phyloP scores from a whole-genome alignment of 2,797 vertebrate genomes.

The Chaunax sp. region DNA sequence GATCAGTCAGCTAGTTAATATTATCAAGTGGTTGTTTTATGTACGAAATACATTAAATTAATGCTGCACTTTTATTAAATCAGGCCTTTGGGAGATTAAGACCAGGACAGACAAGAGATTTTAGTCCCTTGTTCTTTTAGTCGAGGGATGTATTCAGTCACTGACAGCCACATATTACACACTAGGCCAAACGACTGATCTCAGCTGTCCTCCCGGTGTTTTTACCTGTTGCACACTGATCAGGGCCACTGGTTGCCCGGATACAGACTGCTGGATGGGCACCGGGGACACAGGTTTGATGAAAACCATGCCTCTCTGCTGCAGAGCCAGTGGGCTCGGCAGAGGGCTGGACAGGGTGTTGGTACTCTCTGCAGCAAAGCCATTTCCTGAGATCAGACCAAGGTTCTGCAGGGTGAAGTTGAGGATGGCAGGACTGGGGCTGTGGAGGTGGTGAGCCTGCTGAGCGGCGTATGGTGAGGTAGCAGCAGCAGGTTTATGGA shows the following conservation, averaged over 20 bases:
- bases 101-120: too few relatives aligned
- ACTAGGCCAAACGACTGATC: too few relatives aligned
- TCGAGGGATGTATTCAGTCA: too few relatives aligned
- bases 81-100: too few relatives aligned
- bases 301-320: slow-evolving; percentile 84
- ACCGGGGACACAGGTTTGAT: slow-evolving; percentile 79
- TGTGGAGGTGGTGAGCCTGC: slow-evolving; percentile 76
- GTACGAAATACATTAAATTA: too few relatives aligned
- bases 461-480: slow-evolving; percentile 79
- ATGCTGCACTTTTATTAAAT: too few relatives aligned
- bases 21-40: too few relatives aligned
- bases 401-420: slow-evolving; percentile 94
- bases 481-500: slow-evolving; percentile 70
- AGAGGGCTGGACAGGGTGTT: too few relatives aligned
- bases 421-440: slow-evolving; percentile 89
- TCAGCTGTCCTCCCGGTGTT: too few relatives aligned
- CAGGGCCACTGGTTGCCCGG: slow-evolving; percentile 74
- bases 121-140: too few relatives aligned
- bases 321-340: slow-evolving; percentile 71
- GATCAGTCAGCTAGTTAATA: too few relatives aligned
- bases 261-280: slow-evolving; percentile 19
- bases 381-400: slow-evolving; percentile 85
- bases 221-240: slow-evolving; percentile 83
- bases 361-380: slow-evolving; percentile 80
- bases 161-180: too few relatives aligned